Conservation (phyloP, 2,113 vertebrate genomes). For the Gorsachius goisagi region DNA sequence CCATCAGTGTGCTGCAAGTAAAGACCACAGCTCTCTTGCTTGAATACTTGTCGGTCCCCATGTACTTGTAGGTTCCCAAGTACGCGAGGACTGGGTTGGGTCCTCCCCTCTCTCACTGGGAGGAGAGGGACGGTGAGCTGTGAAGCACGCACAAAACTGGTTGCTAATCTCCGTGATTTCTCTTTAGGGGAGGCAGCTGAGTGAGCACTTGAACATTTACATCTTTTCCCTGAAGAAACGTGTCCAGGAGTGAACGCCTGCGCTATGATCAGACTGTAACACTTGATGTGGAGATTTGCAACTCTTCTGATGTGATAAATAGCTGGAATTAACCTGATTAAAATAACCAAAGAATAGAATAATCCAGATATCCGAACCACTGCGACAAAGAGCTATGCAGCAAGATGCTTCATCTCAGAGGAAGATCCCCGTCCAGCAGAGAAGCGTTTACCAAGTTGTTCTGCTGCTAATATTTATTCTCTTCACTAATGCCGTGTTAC, state of each 20-base stretch:
- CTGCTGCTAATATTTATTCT: neutral
- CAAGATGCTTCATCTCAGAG: neutral
- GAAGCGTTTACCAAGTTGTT: neutral
- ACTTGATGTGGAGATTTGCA: neutral
- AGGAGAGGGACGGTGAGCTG: neutral
- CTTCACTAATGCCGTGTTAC: neutral
- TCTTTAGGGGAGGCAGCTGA: slow-evolving; percentile 65
- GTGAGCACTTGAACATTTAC: slow-evolving; percentile 56
- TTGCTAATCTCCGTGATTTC: neutral
- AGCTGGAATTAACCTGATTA: neutral
- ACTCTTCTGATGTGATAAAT: neutral
- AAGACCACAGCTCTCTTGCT: neutral
- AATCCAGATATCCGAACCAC: neutral
- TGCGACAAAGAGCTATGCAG: neutral
- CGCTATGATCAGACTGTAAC: neutral
- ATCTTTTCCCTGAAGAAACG: slow-evolving; percentile 63
- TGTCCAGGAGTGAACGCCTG: neutral
- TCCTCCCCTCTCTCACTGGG: rapidly evolving
- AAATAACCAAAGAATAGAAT: slow-evolving; percentile 24
- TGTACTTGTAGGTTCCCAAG: neutral
- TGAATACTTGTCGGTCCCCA: neutral
- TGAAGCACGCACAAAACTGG: neutral
- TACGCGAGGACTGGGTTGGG: rapidly evolving
- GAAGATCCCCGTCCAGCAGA: neutral
- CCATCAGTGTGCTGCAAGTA: neutral